phyloP scores from a whole-genome alignment of 2,113 vertebrate species.

The Cyanoderma ruficeps region DNA sequence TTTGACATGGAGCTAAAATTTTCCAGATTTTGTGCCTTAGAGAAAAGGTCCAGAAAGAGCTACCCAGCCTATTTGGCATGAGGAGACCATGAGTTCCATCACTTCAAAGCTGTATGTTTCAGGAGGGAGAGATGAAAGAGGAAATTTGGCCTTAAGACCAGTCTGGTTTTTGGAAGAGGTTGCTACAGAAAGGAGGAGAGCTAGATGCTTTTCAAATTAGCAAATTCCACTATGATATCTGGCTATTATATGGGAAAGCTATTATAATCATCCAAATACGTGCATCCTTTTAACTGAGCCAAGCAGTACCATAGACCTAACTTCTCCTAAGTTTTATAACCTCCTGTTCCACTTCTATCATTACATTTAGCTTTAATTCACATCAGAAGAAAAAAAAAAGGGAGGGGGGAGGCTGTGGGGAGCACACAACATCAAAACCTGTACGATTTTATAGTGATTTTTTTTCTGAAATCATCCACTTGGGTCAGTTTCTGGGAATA shows the following conservation, averaged over 20 bases:
- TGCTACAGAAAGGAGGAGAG: neutral
- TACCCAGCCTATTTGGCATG: neutral
- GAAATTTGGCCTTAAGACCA: neutral
- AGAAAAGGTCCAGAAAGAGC: neutral
- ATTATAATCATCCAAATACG: neutral
- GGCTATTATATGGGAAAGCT: neutral
- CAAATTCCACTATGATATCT: neutral
- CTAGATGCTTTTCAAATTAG: neutral
- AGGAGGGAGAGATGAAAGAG: neutral
- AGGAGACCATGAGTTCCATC: neutral
- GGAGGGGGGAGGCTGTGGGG: accelerated
- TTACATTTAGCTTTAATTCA: neutral
- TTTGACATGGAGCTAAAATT: neutral
- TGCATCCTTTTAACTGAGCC: neutral
- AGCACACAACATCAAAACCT: neutral
- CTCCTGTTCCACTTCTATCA: neutral
- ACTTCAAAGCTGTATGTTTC: neutral
- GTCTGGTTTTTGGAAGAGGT: neutral
- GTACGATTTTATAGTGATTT: neutral
- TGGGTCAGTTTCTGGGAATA: neutral
- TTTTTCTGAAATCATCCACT: neutral
- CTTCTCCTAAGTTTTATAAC: neutral
- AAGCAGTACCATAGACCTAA: neutral
- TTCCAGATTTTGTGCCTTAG: neutral
- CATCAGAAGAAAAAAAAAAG: neutral